These are phyloP conservation scores for Amazona guildingii DNA, from an alignment of 2,113 vertebrate genomes.

Conservation along the genomic window DNA sequence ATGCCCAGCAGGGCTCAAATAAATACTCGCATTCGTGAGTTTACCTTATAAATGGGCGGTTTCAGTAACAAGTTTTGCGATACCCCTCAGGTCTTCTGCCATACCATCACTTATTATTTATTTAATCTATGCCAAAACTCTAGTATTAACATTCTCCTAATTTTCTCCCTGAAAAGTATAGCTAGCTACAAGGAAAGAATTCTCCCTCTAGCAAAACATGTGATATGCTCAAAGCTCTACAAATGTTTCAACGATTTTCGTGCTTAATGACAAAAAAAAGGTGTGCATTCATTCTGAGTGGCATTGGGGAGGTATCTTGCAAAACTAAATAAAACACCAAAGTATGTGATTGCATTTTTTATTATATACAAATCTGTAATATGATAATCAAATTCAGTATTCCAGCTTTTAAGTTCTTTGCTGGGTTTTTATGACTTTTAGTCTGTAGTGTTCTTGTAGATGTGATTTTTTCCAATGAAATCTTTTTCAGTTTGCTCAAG, in stretches of 20 bases:
- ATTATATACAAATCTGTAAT: not conserved
- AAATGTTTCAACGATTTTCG: not conserved
- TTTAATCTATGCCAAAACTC: not conserved
- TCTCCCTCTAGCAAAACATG: not conserved
- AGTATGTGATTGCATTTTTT: not conserved
- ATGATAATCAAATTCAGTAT: not conserved
- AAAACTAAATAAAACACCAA: not conserved
- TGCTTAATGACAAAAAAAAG: not conserved
- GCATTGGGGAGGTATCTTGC: not conserved
- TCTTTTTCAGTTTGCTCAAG: not conserved
- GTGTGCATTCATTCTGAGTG: not conserved
- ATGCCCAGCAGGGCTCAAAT: not conserved
- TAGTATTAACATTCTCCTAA: not conserved
- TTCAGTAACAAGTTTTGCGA: not conserved
- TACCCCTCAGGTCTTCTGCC: not conserved
- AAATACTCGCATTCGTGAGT: not conserved
- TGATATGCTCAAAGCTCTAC: not conserved
- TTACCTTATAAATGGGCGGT: not conserved
- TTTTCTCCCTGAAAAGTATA: not conserved
- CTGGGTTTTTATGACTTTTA: not conserved
- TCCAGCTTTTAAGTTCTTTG: not conserved
- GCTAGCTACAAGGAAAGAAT: not conserved
- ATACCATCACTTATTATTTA: not conserved
- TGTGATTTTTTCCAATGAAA: not conserved
- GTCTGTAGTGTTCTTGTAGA: not conserved